Conservation (phyloP, 2,888 invertebrate genomes). For the Julus scandinavius region DNA sequence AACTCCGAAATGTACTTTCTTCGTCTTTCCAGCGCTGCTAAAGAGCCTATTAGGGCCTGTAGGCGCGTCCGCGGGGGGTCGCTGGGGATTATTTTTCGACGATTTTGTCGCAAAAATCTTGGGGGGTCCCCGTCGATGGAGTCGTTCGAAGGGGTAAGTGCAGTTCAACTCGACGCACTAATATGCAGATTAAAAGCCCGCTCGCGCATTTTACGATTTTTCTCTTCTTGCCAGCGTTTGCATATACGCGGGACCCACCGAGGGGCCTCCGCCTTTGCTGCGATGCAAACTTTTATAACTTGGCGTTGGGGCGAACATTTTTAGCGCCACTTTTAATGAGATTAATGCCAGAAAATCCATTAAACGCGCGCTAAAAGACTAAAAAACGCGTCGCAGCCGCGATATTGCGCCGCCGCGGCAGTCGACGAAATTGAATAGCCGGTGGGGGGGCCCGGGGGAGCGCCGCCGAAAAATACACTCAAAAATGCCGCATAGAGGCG, state of each 20-base stretch:
- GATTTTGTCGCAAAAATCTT: constrained; percentile 25
- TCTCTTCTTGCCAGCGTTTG: neutral
- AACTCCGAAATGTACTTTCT: constrained; percentile 12
- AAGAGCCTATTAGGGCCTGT: constrained; percentile 38
- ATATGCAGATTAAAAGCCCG: constrained; percentile 42
- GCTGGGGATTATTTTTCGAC: constrained; percentile 12
- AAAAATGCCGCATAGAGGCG: neutral
- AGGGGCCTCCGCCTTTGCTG: neutral
- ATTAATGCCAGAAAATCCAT: constrained; percentile 24
- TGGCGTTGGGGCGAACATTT: neutral
- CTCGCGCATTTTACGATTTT: constrained; percentile 23
- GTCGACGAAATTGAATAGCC: constrained; percentile 20
- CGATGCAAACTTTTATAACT: constrained; percentile 4
- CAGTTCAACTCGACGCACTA: constrained; percentile 42
- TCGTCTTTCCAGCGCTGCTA: neutral
- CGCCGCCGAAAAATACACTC: neutral
- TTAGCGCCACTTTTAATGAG: constrained; percentile 34
- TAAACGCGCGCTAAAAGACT: neutral
- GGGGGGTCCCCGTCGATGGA: constrained; percentile 39
- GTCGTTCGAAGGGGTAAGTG: constrained; percentile 39
- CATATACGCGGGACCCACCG: neutral
- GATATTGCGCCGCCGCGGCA: neutral
- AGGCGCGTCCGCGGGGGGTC: constrained; percentile 8
- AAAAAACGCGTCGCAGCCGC: neutral
- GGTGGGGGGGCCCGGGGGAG: neutral